Base-by-base conservation (phyloP, 2,113 vertebrate genomes). In the Erythrocercus mccallii region DNA sequence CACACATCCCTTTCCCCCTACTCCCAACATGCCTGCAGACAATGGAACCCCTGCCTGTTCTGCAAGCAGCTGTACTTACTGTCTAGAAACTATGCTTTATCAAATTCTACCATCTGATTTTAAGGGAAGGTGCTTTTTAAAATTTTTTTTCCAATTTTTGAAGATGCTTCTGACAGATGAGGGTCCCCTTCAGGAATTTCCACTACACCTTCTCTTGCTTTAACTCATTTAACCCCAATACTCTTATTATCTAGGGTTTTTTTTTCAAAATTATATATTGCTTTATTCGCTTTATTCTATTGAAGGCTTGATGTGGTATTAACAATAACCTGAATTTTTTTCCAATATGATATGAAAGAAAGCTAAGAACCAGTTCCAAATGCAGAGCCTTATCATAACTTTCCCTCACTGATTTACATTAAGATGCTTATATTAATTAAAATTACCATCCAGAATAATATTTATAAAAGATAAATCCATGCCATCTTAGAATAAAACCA, bases 401-500 rank as follows among this genome's bases (percentile, higher is more conserved):
- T 57, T 65, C 15, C 57, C 23, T 78, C 51, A 53, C 0, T n/a
- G 19, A 72, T 37, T 82, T 82, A 79, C 9, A 42, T 0, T 11
- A 13, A 81, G 45, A 54, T 69, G 45, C 25, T 81, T 42, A 30
- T 30, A 76, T 35, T 76, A n/a, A 76, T 76, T 77, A 53, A 31
- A 84, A 56, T 22, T n/a, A 64, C 27, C 18, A 62, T 31, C 23
- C 16, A 58, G 31, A 91, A 92, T 38, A 62, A 21, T 35, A 53
- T 69, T 81, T 92, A 81, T 37, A 79, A 86, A 91, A 86, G 15
- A 18, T 11, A 64, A 53, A 91, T 48, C 50, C 69, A 33, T 91
- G 48, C 23, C 73, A 64, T 88, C 44, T 81, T 70, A 65, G 87
- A 90, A 84, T 35, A 31, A 35, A 81, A 87, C 15, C 22, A 94